Conservation (phyloP, 1,140 invertebrate genomes). For the Halesus radiatus region DNA sequence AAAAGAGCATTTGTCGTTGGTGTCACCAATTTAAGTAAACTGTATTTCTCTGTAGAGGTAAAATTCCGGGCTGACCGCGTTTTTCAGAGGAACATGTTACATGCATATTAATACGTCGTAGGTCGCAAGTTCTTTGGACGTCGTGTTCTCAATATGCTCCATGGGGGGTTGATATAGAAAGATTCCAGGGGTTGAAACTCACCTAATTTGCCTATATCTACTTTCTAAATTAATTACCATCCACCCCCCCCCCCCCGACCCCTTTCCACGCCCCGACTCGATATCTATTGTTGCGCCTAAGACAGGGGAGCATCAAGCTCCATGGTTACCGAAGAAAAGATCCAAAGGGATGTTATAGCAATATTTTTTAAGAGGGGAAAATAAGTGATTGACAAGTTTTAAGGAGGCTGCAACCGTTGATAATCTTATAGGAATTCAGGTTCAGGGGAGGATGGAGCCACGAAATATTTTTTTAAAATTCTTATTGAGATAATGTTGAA, state of each 20-base stretch:
- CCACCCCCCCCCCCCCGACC: not conserved
- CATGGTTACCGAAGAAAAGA: not conserved
- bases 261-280: not conserved
- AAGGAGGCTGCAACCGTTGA: too few species aligned
- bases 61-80: too few species aligned
- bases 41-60: too few species aligned
- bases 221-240: conserved; percentile 42
- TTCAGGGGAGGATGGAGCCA: too few species aligned
- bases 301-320: not conserved
- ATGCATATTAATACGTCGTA: not conserved
- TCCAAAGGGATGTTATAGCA: not conserved
- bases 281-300: conserved; percentile 28
- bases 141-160: conserved; percentile 4
- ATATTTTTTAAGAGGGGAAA: not conserved
- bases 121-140: not conserved
- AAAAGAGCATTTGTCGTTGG: too few species aligned
- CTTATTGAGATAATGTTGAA: too few species aligned
- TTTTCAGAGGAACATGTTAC: too few species aligned
- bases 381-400: not conserved
- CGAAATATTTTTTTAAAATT: too few species aligned
- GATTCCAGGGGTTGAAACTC: not conserved
- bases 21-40: too few species aligned
- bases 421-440: too few species aligned
- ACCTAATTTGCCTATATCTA: conserved; percentile 41
- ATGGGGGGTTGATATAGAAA: conserved; percentile 1